Evolutionary conservation across 2,888 invertebrate genomes (phyloP), one percentile per base, ranked within the genome.

Genomic region (Harpalus rufipes): DNA sequence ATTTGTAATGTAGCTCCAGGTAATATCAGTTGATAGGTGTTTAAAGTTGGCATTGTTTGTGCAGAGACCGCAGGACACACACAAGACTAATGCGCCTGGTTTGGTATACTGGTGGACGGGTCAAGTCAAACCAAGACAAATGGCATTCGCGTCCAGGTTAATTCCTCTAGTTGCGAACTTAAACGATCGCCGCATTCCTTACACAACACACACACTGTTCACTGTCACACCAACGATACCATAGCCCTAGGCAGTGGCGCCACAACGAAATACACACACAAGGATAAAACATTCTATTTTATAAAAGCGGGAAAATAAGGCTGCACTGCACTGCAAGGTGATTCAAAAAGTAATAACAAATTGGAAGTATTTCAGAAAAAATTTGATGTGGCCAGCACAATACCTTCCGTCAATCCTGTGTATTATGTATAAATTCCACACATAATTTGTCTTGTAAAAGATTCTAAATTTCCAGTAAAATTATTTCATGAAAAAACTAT

Each of bases 111-210:
- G 85, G 32, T 32, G 85, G 79, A 85, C 59, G 86, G 89, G 89
- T 90, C 89, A 89, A 90, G 90, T 90, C 91, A 90, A 90, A 90
- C 90, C 90, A 90, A 91, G 90, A 91, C 90, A 90, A 90, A 91
- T 91, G 90, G 90, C 89, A 90, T 90, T 89, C 89, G 89, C 89
- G 90, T 89, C 90, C 89, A 90, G 89, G 90, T 90, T 90, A 90
- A 90, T 90, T 90, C 90, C 90, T 89, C 89, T 89, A 90, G 90
- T 90, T 90, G 88, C 88, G 87, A 90, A 90, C 89, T 89, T 89
- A 87, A 89, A 89, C 90, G 90, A 89, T 89, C 89, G 88, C 87
- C 89, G 88, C 89, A 90, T 90, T 90, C 90, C 90, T 61, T 16
- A 14, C 21, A 16, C 10, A 32, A 32, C 32, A 32, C 32, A 32